Evolutionary conservation across 53 echinoderm and acorn worm species (phyloP).

Genomic region (Luidia sarsii): DNA sequence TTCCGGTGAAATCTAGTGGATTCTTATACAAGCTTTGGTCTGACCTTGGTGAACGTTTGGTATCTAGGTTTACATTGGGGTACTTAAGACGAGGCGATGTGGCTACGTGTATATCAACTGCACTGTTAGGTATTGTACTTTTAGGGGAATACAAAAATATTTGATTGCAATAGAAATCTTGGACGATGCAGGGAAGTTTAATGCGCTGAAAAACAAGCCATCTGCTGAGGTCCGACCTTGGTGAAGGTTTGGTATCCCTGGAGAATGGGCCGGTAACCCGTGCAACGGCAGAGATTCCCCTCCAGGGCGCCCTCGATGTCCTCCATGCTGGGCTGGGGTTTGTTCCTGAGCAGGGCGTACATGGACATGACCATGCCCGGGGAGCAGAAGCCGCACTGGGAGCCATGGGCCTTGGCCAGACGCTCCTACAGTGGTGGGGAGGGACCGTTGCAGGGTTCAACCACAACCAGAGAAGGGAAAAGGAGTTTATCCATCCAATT

Average conservation of each 20-base stretch:
- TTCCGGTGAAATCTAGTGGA: too few species aligned
- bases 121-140: too few species aligned
- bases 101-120: too few species aligned
- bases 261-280: too few species aligned
- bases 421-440: slow-evolving; percentile 50
- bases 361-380: slow-evolving; percentile 95
- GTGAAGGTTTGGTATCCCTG: slow-evolving; percentile 85
- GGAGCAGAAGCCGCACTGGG: slow-evolving; percentile 92
- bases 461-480: not conserved
- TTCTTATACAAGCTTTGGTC: too few species aligned
- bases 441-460: not conserved
- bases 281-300: slow-evolving; percentile 92
- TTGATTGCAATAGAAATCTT: too few species aligned
- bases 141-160: too few species aligned
- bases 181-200: too few species aligned
- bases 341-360: slow-evolving; percentile 86
- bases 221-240: slow-evolving; percentile 37
- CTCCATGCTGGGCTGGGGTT: slow-evolving; percentile 68
- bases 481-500: not conserved
- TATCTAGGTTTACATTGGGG: too few species aligned
- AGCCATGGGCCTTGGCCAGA: too few species aligned
- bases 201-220: not conserved
- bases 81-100: too few species aligned
- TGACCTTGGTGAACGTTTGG: too few species aligned
- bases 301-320: slow-evolving; percentile 72